Evolutionary conservation across 1,140 invertebrate species (phyloP), one percentile per base, ranked within the genome.

Genomic region (Drosophila sucinea): DNA sequence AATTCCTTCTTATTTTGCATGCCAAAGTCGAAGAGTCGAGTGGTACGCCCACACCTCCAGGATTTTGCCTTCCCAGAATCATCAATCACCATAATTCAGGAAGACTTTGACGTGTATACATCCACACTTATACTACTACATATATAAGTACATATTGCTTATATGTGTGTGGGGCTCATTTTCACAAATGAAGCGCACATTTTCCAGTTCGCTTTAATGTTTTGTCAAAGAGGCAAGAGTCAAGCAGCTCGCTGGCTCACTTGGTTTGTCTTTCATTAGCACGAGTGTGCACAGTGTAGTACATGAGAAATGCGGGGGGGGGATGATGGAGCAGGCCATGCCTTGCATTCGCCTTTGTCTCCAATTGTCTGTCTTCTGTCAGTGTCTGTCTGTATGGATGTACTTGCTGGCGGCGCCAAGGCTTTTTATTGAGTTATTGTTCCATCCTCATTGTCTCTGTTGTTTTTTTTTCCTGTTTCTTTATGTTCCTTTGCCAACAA

Each of bases 81-180:
- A 89, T 90, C 85, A 89, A 89, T 89, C 85, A 89, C 81, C 85
- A 90, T 85, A 89, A 90, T 85, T 90, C 74, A 68, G 83, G 75
- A 69, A 51, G 44, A 81, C 77, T 89, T 81, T 62, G 57, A 41
- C 70, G 70, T 73, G 71, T 63, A 82, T 72, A 72, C 73, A 54
- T 82, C 66, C 27, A 81, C 62, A 79, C 57, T 23, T 41, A n/a
- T 7, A 23, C 44, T 7, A 4, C 17, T 47, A 47, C 23, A 47
- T 51, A 2, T 23, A 5, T 47, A 25, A 1, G n/a, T 27, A 51
- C 44, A 27, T 51, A 47, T 27, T 27, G 44, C 23, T 51, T 7
- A 51, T 51, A 25, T 6, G 44, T 76, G 65, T 47, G 32, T 78
- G 30, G 60, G 67, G 81, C 83, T 80, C 79, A 80, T 87, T 86